Evolutionary conservation across 2,113 vertebrate genomes (phyloP), one percentile per base, ranked within the genome.

Genomic region (Lethenteron camtschaticum): DNA sequence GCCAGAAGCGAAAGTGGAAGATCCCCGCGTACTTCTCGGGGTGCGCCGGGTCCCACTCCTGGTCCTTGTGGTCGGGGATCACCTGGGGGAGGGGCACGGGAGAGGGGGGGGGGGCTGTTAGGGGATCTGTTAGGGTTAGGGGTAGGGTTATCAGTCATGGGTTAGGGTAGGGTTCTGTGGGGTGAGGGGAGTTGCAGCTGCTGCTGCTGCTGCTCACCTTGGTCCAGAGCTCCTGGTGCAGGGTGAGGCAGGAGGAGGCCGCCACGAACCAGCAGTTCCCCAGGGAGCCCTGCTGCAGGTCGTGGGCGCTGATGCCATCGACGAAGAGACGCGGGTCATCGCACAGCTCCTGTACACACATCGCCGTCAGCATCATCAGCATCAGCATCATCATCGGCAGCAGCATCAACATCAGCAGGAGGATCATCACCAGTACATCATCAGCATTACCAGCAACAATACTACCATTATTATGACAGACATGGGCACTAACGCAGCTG

Each of bases 261-360:
- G 85, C 85, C 70, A 86, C 82, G 81, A 86, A 84, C 85, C 85
- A 86, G 77, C 85, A 86, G 78, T 85, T 85, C 57, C 85, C 84
- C 79, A 86, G 77, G 73, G 82, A 85, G 72, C 85, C 85, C 72
- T 86, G 85, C 75, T 86, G 81, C 68, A 86, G 72, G 77, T 86
- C 85, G 55, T 80, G 80, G 12, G 84, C 82, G 76, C 85, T 86
- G 73, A 86, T 83, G 70, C 85, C 84, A 9, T 85, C 82, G 10
- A 85, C 81, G 74, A 85, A 85, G 69, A 85, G 78, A 12, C 79
- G 79, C n/a, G 84, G 84, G 69, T 84, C 82, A 70, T 80, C 82
- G 72, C 81, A 83, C 55, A 85, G 76, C 69, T 85, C 82, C 83
- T 85, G 68, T n/a, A n/a, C n/a, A n/a, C 68, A 68, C 20, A 69